Conservation (phyloP, 2,113 vertebrate genomes). For the Bambusicola thoracicus region DNA sequence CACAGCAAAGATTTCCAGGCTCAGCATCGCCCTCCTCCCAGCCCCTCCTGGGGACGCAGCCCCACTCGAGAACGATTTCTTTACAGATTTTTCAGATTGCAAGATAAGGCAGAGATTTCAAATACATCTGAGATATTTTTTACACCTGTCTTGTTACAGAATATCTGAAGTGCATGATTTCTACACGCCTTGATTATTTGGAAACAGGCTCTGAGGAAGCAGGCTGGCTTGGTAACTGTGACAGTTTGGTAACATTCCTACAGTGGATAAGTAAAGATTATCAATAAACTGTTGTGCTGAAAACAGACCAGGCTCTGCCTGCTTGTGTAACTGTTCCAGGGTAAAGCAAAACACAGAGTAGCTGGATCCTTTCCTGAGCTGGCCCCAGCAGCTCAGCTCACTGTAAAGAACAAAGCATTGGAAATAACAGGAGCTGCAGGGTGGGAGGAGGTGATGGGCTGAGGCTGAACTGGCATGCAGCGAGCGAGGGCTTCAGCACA, state of each 20-base stretch:
- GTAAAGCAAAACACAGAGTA: fast-evolving
- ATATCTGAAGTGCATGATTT: slow-evolving; percentile 65
- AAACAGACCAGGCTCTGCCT: background rate
- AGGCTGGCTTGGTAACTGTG: background rate
- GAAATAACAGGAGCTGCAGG: background rate
- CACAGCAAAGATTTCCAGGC: background rate
- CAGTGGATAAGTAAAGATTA: slow-evolving; percentile 55
- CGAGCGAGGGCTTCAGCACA: fast-evolving
- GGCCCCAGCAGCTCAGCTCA: background rate
- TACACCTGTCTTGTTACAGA: slow-evolving; percentile 50
- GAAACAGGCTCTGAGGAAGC: slow-evolving; percentile 13
- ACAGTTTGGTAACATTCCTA: slow-evolving; percentile 35
- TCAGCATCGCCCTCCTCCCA: background rate
- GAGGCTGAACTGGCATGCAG: fast-evolving
- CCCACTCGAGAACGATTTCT: background rate
- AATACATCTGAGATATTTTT: slow-evolving; percentile 35
- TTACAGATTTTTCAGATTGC: slow-evolving; percentile 24
- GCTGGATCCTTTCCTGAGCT: background rate
- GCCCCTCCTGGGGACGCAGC: background rate
- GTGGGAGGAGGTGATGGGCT: background rate
- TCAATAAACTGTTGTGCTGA: slow-evolving; percentile 77
- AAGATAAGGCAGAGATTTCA: slow-evolving; percentile 45
- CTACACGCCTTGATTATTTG: background rate
- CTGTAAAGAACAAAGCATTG: background rate
- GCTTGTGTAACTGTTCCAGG: background rate